Evolutionary conservation across 1,140 invertebrate genomes (phyloP), one percentile per base, ranked within the genome.

Genomic region (Pteromalus puparum): DNA sequence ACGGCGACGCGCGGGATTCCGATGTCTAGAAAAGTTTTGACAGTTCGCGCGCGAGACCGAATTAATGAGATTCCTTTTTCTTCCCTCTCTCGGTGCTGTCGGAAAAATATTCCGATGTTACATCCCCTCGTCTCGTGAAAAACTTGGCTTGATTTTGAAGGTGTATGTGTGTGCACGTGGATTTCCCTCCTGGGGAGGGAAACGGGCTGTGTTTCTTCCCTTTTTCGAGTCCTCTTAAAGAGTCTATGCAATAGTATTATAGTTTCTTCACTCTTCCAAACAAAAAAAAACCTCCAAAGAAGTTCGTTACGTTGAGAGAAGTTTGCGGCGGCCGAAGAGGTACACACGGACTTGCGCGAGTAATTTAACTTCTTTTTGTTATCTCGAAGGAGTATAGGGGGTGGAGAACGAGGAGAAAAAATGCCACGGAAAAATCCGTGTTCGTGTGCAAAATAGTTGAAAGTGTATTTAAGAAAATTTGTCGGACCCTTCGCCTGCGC

Each of bases 61-160:
- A 92, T 91, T 92, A 92, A 91, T 91, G 89, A 90, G 89, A 91
- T 91, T 92, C 89, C 88, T 89, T 89, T 90, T 88, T 88, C 86
- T 74, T 78, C 82, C 21, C 70, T 28, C 24, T 38, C 65, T 70
- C 74, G 18, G 38, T 9, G 38, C 76, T 88, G 88, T 89, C 87
- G 88, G 87, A 85, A 89, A 90, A 91, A 90, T 90, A 90, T 87
- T 87, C 87, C 67, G 24, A 79, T 61, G 79, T 87, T 84, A 85
- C 72, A 78, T 74, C 61, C 38, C 70, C 76, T 79, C 77, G 34
- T 65, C 81, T 34, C 3, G n/a, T 26, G 68, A 79, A 75, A 75
- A 75, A 80, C 12, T 77, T 77, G 13, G 15, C 73, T 82, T 42
- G 53, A 61, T 75, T 42, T 42, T 5, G 26, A 42, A 80, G 46